Base-by-base conservation (phyloP, 1,140 invertebrate species). In the Parasteatoda tepidariorum region DNA sequence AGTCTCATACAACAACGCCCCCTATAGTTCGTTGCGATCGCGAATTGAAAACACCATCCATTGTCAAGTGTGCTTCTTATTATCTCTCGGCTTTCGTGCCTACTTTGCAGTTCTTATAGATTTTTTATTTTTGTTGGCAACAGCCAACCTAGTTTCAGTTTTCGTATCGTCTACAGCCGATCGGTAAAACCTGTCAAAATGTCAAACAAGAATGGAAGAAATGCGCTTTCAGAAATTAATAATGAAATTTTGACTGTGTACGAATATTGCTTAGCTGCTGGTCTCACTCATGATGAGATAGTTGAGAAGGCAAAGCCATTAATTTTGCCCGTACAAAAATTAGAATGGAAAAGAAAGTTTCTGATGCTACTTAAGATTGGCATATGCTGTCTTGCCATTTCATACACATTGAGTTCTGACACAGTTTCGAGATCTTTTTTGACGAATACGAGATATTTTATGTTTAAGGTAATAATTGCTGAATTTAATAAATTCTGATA, bases 261-360 rank as follows among this genome's bases (percentile, higher is more conserved):
- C 57, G 81, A 83, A 38, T 83, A 83, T 55, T 83, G 70, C 28
- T 26, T 83, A 4, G 70, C 68, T 7, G 70, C 68, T n/a, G 81
- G 81, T 74, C 61, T 74, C 34, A 83, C 81, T 34, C 81, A 83
- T 38, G 68, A 83, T 55, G 81, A 83, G 38, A 83, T 83, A 34
- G 48, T 66, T 2, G 31, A 74, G 30, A 74, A 73, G 55, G 81
- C 81, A 0, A 73, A 34, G 13, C 81, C 81, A n/a, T 28, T 74
- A 9, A 33, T 83, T 18, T 33, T 34, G 22, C 81, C 81, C 2
- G 18, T 83, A 18, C 34, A 61, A 24, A 55, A 64, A 7, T 59
- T 73, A 38, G 61, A 34, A 57, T 74, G 61, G 38, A 83, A 74
- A 34, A 64, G 34, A 34, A 31, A 22, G 26, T 74, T 83, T 0